phyloP scores from a whole-genome alignment of 37 sponge, comb jelly and placozoan genomes.

The Axinella damicornis region DNA sequence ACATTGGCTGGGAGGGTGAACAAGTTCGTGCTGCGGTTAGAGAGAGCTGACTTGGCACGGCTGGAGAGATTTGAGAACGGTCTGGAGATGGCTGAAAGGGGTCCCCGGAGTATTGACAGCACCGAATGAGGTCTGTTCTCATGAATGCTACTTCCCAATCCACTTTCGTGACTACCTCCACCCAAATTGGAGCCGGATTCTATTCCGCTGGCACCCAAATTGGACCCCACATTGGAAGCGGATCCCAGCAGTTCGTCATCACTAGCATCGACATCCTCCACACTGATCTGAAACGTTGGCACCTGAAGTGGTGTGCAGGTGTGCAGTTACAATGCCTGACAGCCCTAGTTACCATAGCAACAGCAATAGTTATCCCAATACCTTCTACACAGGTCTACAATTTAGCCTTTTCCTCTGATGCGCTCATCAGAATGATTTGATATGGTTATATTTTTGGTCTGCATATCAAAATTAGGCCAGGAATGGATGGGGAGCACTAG shows the following conservation, averaged over 20 bases:
- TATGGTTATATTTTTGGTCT: too few relatives aligned
- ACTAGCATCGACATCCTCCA: not conserved
- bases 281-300: not conserved
- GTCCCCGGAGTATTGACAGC: not conserved
- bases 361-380: too few relatives aligned
- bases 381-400: too few relatives aligned
- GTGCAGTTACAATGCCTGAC: too few relatives aligned
- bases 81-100: not conserved
- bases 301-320: too few relatives aligned
- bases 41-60: constrained; percentile 21
- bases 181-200: not conserved
- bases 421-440: too few relatives aligned
- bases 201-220: too few relatives aligned
- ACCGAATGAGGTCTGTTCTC: not conserved
- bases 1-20: not conserved
- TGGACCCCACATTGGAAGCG: not conserved
- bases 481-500: too few relatives aligned
- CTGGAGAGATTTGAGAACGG: not conserved
- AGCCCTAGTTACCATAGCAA: too few relatives aligned
- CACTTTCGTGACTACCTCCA: too few relatives aligned
- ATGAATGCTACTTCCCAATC: not conserved
- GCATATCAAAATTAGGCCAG: too few relatives aligned
- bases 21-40: not conserved
- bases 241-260: not conserved
- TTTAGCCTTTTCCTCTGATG: too few relatives aligned